Evolutionary conservation across 1,140 invertebrate genomes (phyloP), one percentile per base, ranked within the genome.

Genomic region (Diachasma alloeum): DNA sequence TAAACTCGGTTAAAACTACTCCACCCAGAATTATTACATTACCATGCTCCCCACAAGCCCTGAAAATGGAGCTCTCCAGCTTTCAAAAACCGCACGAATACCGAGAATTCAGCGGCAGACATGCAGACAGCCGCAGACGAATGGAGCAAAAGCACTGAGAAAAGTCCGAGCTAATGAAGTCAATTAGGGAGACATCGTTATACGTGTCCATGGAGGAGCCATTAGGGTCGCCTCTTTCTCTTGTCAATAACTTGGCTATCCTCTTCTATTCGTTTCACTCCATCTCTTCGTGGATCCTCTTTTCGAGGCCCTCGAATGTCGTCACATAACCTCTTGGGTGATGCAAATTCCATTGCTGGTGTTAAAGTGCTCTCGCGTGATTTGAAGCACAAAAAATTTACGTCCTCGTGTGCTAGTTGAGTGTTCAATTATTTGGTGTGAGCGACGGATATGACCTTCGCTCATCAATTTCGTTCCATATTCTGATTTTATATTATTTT

Each of bases 91-190:
- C 31, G 31, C 31, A 31, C 31, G 31, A 31, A 31, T 31, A 31
- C 31, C 31, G 31, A 2, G 31, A 3, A 31, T 31, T 31, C 31
- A 31, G 31, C 31, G 31, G 2, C 31, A 31, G 31, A 31, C 6
- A 31, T 31, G 31, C 31, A 31, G 31, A 31, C 31, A 31, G 31
- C 31, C 31, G 6, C 31, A 31, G 31, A 31, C 31, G 31, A 31
- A 31, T 31, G 31, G 6, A 31, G 31, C 31, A 39, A 37, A 53
- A 53, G 48, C n/a, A 53, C 22, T 22, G 68, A 56, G 68, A 53
- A 75, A 26, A 39, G 75, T 83, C 75, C 78, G 72, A 39, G 46
- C 74, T 79, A 81, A 83, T 85, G 80, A 78, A 81, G 67, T 81
- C 80, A 84, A 85, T 84, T 82, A 81, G 76, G 72, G 44, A 69